Conservation (phyloP, 2,888 invertebrate genomes). For the Hypena proboscidalis region DNA sequence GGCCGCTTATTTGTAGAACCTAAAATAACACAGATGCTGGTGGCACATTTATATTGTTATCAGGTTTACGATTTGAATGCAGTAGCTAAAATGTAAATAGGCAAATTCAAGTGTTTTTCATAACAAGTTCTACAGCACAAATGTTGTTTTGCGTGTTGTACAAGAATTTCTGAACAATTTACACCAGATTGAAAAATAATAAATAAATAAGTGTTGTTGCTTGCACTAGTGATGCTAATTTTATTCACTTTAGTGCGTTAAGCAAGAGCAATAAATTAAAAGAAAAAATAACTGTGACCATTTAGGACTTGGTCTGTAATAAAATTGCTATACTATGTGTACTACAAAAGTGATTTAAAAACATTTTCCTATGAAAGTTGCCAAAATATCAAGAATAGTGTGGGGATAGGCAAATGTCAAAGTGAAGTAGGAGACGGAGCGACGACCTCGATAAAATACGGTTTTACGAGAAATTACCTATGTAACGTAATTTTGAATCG, state of each 20-base stretch:
- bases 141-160: neutral
- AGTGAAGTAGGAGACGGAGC: slow-evolving; percentile 41
- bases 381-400: slow-evolving; percentile 20
- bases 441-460: slow-evolving; percentile 52
- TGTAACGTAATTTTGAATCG: slow-evolving; percentile 60
- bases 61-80: too few species aligned
- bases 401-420: slow-evolving; percentile 31
- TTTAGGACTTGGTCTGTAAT: neutral
- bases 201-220: too few species aligned
- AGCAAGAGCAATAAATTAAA: too few species aligned
- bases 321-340: neutral
- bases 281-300: too few species aligned
- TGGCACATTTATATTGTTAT: too few species aligned
- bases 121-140: slow-evolving; percentile 4
- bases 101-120: too few species aligned
- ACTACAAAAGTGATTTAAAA: slow-evolving; percentile 9
- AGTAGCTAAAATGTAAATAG: too few species aligned
- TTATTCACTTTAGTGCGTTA: too few species aligned
- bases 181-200: neutral
- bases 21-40: too few species aligned
- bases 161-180: neutral
- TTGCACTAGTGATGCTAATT: too few species aligned
- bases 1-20: too few species aligned
- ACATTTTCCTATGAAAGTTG: slow-evolving; percentile 5
- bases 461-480: slow-evolving; percentile 63